These are phyloP conservation scores for Heteromyza rotundicornis DNA, from an alignment of 2,888 invertebrate genomes.

Conservation along the genomic window DNA sequence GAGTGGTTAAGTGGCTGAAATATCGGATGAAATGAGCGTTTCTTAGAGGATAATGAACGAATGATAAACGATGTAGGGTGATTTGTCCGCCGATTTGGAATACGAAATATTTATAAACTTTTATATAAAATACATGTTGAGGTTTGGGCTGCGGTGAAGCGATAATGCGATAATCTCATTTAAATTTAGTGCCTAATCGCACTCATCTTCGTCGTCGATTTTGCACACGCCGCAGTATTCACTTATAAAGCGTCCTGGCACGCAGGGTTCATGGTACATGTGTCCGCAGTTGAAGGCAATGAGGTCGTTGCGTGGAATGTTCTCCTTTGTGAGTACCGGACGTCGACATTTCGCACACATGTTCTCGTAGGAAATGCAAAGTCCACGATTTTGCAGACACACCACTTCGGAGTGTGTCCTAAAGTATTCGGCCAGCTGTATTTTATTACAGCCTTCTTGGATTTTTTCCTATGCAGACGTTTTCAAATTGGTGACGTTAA, in stretches of 20 bases:
- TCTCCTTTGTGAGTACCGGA: slow-evolving; percentile 76
- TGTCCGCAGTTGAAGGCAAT: slow-evolving; percentile 89
- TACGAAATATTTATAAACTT: no score
- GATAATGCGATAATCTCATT: neutral
- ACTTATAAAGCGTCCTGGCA: slow-evolving; percentile 63
- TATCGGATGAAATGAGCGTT: no score
- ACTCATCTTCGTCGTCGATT: slow-evolving; percentile 24
- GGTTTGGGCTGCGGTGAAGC: no score
- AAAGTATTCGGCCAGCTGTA: slow-evolving; percentile 89
- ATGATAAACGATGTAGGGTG: no score
- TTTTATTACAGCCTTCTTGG: slow-evolving; percentile 88
- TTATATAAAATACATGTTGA: no score
- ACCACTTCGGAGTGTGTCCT: slow-evolving; percentile 84
- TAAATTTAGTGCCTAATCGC: neutral
- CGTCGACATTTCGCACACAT: slow-evolving; percentile 82
- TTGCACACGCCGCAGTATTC: slow-evolving; percentile 44
- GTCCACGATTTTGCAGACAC: slow-evolving; percentile 77
- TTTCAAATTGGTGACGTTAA: slow-evolving; percentile 10
- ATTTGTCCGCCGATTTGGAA: no score
- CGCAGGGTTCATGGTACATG: slow-evolving; percentile 85
- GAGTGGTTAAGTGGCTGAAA: no score
- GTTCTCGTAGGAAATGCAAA: slow-evolving; percentile 73
- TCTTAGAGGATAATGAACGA: no score
- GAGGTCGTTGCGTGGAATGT: slow-evolving; percentile 72
- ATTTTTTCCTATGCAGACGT: slow-evolving; percentile 72